Evolutionary conservation across 2,113 vertebrate genomes (phyloP).

Genomic region (Seriola dumerili): DNA sequence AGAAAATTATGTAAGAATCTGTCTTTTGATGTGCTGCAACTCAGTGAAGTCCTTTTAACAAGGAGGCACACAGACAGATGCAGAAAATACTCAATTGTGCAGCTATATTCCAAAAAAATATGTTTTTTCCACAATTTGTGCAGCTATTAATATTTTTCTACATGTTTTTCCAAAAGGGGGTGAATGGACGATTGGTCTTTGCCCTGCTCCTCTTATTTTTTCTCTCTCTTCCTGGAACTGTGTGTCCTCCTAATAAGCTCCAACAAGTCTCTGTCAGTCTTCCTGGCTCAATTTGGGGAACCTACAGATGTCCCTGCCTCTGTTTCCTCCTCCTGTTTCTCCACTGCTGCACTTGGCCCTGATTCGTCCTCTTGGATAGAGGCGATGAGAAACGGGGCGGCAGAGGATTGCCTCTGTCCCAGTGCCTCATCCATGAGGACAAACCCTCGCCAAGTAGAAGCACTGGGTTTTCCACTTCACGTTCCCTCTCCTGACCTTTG

Average conservation of each 20-base stretch:
- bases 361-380: constrained; percentile 49
- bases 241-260: constrained; percentile 35
- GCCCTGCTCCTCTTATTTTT: constrained; percentile 22
- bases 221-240: constrained; percentile 30
- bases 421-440: constrained; percentile 44
- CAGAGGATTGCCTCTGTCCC: constrained; percentile 62
- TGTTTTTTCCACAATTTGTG: background rate
- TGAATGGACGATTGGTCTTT: background rate
- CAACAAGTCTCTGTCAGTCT: constrained; percentile 49
- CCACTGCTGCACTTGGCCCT: constrained; percentile 57
- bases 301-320: constrained; percentile 59
- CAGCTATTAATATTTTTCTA: background rate
- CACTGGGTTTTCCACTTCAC: constrained; percentile 58
- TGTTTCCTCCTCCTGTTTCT: constrained; percentile 69
- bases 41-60: background rate
- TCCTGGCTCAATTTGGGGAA: constrained; percentile 38
- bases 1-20: background rate
- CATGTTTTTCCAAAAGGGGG: constrained; percentile 3
- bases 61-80: background rate
- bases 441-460: constrained; percentile 52
- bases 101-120: background rate
- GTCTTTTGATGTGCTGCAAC: background rate
- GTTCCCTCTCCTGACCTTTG: constrained; percentile 54
- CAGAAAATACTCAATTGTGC: background rate
- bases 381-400: constrained; percentile 50